Evolutionary conservation across 2,888 invertebrate species (phyloP).

Genomic region (Cyclophora punctaria): DNA sequence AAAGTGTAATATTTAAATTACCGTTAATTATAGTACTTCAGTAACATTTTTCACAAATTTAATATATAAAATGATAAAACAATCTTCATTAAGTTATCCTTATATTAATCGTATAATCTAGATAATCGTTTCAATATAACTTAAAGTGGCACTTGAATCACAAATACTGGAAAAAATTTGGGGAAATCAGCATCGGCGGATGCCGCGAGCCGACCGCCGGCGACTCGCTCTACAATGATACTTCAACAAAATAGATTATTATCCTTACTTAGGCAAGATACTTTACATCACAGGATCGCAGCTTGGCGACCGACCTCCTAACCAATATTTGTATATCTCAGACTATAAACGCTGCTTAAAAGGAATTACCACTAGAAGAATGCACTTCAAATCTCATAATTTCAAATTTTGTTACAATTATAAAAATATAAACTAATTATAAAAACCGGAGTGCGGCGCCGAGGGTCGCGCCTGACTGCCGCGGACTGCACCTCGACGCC

Average conservation of each 20-base stretch:
- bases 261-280: slow-evolving; percentile 71
- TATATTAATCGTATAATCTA: slow-evolving; percentile 76
- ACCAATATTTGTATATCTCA: slow-evolving; percentile 42
- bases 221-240: slow-evolving; percentile 47
- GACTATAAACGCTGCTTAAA: slow-evolving; percentile 67
- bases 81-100: slow-evolving; percentile 76
- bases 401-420: slow-evolving; percentile 63
- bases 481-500: slow-evolving; percentile 3
- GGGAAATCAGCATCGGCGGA: slow-evolving; percentile 71
- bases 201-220: slow-evolving; percentile 45
- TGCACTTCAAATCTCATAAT: slow-evolving; percentile 73
- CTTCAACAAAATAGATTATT: slow-evolving; percentile 65
- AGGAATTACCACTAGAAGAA: slow-evolving; percentile 71
- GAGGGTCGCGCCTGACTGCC: neutral
- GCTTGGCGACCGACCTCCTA: slow-evolving; percentile 16
- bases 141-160: slow-evolving; percentile 87
- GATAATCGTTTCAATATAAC: slow-evolving; percentile 79
- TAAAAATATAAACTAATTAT: slow-evolving; percentile 68
- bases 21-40: slow-evolving; percentile 73
- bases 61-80: slow-evolving; percentile 77
- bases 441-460: slow-evolving; percentile 33
- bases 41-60: slow-evolving; percentile 74
- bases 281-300: slow-evolving; percentile 59
- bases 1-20: slow-evolving; percentile 75
- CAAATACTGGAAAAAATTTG: slow-evolving; percentile 83